A percentile compares a stretch with the other conserved stretches of the same genome.
Conservation (phyloP, 2,888 invertebrate species). For the Pachydiplax longipennis region DNA sequence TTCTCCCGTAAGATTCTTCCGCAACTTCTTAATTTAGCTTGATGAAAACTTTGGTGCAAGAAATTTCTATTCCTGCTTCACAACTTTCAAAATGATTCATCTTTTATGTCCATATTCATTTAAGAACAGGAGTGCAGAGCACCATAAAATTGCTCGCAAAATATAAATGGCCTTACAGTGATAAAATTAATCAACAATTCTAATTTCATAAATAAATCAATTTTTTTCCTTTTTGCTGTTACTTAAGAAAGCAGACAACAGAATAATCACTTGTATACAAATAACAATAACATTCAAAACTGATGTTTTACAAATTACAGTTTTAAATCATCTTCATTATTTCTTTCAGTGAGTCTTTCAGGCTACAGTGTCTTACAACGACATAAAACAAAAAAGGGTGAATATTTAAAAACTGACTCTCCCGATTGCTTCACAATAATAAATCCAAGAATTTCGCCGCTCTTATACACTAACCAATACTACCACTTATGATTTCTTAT, state of each 20-base stretch:
- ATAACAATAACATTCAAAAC: neutral
- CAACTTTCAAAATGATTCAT: neutral
- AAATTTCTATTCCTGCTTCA: neutral
- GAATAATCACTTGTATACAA: neutral
- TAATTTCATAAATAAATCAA: slow-evolving; percentile 3
- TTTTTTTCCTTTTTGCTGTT: neutral
- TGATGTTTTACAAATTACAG: neutral
- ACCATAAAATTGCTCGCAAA: neutral
- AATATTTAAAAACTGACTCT: neutral
- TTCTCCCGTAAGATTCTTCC: neutral
- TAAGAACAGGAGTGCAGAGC: neutral
- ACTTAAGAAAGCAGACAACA: neutral
- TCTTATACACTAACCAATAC: neutral
- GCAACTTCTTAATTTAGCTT: neutral
- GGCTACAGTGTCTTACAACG: neutral
- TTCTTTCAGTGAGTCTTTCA: neutral
- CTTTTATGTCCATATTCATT: neutral
- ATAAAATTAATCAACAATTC: slow-evolving; percentile 30
- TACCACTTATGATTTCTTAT: neutral
- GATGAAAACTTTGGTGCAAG: neutral
- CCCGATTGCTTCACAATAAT: neutral
- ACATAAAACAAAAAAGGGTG: neutral
- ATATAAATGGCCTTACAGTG: neutral
- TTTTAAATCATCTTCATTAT: neutral
- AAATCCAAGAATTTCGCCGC: neutral